These are phyloP conservation scores for Drosophila mulleri DNA, from an alignment of 2,888 invertebrate species.

Conservation along the genomic window DNA sequence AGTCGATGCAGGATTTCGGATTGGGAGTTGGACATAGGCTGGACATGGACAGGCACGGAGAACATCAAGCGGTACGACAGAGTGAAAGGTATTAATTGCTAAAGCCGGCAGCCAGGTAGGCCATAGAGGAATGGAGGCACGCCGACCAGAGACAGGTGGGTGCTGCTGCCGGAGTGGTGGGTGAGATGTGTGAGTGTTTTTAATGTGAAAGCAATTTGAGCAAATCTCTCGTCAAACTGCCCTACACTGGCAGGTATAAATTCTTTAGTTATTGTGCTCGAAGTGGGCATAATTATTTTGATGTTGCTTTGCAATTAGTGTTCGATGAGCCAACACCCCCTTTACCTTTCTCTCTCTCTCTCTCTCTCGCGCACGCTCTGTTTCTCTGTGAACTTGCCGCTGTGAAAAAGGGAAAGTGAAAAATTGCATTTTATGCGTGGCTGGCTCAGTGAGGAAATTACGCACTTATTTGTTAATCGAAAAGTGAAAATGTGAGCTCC, in stretches of 20 bases:
- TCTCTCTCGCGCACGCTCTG: neutral
- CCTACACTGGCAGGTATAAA: conserved; percentile 65
- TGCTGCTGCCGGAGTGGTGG: conserved; percentile 37
- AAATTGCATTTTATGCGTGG: conserved; percentile 76
- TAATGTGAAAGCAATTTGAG: conserved; percentile 78
- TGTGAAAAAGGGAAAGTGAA: conserved; percentile 78
- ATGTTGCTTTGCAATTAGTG: conserved; percentile 82
- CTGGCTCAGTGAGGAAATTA: conserved; percentile 70
- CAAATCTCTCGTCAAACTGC: conserved; percentile 69
- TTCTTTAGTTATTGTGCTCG: conserved; percentile 73
- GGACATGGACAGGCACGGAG: conserved; percentile 59
- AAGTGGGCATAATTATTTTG: conserved; percentile 82
- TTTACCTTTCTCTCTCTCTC: neutral
- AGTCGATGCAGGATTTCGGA: conserved; percentile 1
- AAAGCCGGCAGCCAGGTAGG: conserved; percentile 65
- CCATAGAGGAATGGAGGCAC: conserved; percentile 26
- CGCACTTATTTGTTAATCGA: conserved; percentile 69
- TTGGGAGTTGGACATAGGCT: conserved; percentile 39
- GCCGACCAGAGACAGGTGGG: conserved; percentile 22
- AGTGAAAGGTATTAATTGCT: conserved; percentile 82
- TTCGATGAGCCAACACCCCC: conserved; percentile 59
- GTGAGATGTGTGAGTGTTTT: conserved; percentile 66
- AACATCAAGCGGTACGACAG: conserved; percentile 64
- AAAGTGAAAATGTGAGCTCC: conserved; percentile 58
- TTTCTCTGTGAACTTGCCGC: conserved; percentile 45